Conservation (phyloP, 92 coral and sea anemone genomes). For the Meandrina meandrites region DNA sequence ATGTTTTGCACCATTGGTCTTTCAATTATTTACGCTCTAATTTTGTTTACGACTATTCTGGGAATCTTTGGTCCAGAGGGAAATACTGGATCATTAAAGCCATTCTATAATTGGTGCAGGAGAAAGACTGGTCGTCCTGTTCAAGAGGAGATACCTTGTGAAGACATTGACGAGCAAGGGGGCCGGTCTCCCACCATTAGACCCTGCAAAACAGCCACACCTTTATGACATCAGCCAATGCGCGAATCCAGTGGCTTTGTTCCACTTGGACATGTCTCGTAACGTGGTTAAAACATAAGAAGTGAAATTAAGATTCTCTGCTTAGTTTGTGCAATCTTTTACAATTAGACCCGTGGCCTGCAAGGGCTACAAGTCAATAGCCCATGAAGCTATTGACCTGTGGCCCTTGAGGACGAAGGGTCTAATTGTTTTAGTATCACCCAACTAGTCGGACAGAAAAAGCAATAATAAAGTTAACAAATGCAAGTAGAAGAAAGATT, state of each 20-base stretch:
- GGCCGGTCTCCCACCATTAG: conserved; percentile 2
- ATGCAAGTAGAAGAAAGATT: no score
- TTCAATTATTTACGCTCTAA: conserved; percentile 83
- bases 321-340: background rate
- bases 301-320: background rate
- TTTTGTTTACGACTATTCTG: conserved; percentile 82
- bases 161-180: conserved; percentile 1
- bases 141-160: conserved; percentile 30
- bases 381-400: no score
- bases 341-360: no score
- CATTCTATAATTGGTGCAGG: conserved; percentile 48
- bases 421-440: no score
- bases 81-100: conserved; percentile 80
- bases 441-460: no score
- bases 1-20: conserved; percentile 96
- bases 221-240: conserved; percentile 13
- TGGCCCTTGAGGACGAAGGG: no score
- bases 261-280: background rate
- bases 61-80: conserved; percentile 95
- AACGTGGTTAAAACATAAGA: background rate
- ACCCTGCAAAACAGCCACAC: conserved; percentile 26
- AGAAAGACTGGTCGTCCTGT: conserved; percentile 20
- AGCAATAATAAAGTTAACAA: no score
- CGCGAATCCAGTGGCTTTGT: background rate
- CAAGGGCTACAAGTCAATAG: no score